Conservation (phyloP, 1,140 invertebrate species). For the Geopemphigus sp. region DNA sequence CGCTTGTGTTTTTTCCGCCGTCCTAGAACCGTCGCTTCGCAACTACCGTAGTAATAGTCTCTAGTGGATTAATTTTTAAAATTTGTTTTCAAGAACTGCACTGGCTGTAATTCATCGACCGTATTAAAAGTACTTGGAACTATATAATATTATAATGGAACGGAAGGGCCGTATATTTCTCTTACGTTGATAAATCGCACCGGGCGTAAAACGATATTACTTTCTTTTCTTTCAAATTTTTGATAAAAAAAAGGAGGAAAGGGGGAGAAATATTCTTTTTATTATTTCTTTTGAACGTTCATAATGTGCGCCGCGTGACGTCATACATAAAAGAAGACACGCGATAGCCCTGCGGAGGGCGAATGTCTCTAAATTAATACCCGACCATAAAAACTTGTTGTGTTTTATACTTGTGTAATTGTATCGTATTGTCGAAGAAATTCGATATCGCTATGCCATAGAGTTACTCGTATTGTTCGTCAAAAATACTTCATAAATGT, state of each 20-base stretch:
- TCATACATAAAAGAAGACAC: background rate
- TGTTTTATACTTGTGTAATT: constrained; percentile 9
- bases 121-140: constrained; percentile 10
- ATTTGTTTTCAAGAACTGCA: background rate
- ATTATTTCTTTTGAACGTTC: constrained; percentile 5
- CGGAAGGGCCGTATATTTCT: background rate
- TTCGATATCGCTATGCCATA: background rate
- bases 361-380: constrained; percentile 17
- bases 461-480: no score
- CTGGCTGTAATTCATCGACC: background rate
- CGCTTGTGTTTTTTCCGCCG: no score
- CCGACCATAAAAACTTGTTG: constrained; percentile 5
- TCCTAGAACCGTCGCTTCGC: background rate
- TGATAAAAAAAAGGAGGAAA: constrained; percentile 6
- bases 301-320: background rate
- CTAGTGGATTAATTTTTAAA: constrained; percentile 9
- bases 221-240: background rate
- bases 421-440: background rate
- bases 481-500: background rate
- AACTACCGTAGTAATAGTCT: background rate
- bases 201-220: constrained; percentile 1
- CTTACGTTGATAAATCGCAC: constrained; percentile 9
- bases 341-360: constrained; percentile 7
- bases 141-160: background rate
- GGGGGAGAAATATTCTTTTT: background rate